Base-by-base conservation (phyloP, 2,888 invertebrate genomes). In the Gari tellinella region DNA sequence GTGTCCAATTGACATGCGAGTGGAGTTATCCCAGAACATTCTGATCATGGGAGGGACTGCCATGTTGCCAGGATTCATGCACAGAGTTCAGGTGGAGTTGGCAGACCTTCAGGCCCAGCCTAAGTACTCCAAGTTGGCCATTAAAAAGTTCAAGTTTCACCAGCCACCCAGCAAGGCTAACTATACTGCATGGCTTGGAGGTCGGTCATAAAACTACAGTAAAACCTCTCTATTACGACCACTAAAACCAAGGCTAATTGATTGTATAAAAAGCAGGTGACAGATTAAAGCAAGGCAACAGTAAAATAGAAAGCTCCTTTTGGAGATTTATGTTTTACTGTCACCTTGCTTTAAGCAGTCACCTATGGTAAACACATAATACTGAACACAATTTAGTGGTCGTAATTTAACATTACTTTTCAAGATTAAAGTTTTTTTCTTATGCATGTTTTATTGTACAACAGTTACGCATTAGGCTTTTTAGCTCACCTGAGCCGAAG, bases 111-210 rank as follows among this genome's bases (percentile, higher is more conserved):
- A 95, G n/a, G 91, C 94, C 26, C 93, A 94, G 81, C 87, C 89
- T 5, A 79, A 74, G 51, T 91, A 91, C 83, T 61, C 94, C 80
- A 94, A 94, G 76, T 92, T 96, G 46, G 94, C 94, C 78, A 89
- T 95, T 23, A 93, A 94, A 63, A 93, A 93, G 26, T 95, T 98
- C 90, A 95, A 95, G 92, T 96, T 98, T 91, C 97, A 97, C 92
- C 92, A 93, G 2, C 93, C 96, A 41, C 96, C 97, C 17, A 94
- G 95, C 38, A 95, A 95, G 90, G 95, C 95, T 65, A 98, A 97
- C 93, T 95, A 95, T 88, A 94, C 95, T 14, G 95, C 96, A 43
- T 99, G 98, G 98, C 93, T 96, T 31, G 98, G 98, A 91, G 96
- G 95, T 93, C 90, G 89, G 66, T 49, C 5, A 37, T 46, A 48